Conservation (phyloP, 2,888 invertebrate species). For the Morpho helenor region DNA sequence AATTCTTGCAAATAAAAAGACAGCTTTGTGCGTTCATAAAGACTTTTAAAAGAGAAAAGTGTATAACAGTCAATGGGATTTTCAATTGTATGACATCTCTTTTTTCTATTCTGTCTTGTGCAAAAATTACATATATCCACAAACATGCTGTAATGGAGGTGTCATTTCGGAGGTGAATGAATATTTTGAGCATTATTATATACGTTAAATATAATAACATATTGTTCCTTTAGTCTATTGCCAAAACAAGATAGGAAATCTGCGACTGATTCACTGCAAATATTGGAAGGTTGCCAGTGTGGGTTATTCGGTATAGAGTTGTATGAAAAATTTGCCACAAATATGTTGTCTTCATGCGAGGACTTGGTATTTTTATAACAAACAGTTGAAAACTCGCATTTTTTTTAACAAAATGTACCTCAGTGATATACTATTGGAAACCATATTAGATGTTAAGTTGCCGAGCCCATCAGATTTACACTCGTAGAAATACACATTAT, state of each 20-base stretch:
- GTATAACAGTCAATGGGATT: no score
- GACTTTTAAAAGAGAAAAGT: no score
- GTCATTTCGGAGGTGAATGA: not conserved
- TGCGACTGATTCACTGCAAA: constrained; percentile 56
- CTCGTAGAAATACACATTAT: no score
- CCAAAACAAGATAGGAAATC: constrained; percentile 64
- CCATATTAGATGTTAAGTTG: no score
- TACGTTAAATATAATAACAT: constrained; percentile 9
- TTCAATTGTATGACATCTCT: no score
- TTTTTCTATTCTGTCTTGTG: no score
- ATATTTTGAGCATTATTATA: not conserved
- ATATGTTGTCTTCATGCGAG: constrained; percentile 52
- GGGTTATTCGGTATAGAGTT: constrained; percentile 43
- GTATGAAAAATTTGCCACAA: constrained; percentile 66
- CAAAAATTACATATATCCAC: not conserved
- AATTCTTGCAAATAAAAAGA: no score
- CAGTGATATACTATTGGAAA: no score
- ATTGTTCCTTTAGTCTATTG: constrained; percentile 32
- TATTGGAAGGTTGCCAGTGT: constrained; percentile 65
- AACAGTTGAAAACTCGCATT: constrained; percentile 15
- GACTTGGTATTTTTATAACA: constrained; percentile 48
- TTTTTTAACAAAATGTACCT: constrained; percentile 6
- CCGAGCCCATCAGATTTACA: no score
- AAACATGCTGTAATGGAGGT: not conserved
- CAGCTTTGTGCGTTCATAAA: no score